Evolutionary conservation across 2,797 vertebrate species (phyloP).

Genomic region (Anabas testudineus): DNA sequence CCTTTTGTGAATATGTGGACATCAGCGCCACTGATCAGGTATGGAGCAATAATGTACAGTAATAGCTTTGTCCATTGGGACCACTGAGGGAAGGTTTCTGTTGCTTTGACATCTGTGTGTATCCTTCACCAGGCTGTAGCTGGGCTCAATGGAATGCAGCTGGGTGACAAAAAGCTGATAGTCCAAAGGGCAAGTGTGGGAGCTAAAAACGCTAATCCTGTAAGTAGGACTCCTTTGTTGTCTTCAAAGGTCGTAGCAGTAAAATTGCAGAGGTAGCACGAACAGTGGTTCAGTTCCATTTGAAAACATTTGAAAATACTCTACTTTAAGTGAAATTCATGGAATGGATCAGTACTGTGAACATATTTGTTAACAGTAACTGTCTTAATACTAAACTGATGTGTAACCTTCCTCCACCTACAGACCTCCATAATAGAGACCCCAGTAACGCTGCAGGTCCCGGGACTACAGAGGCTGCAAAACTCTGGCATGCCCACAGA

Average conservation of each 20-base stretch:
- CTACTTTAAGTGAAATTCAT: too few species aligned
- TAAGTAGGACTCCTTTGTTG: conserved; percentile 62
- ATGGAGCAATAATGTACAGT: neutral
- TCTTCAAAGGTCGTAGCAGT: neutral
- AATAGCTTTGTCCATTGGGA: too few species aligned
- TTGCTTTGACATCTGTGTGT: conserved; percentile 12
- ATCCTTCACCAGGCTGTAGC: conserved; percentile 77
- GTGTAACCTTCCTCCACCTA: neutral
- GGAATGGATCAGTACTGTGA: too few species aligned
- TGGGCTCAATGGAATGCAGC: conserved; percentile 87
- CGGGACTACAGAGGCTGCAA: conserved; percentile 82
- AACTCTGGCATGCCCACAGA: conserved; percentile 79
- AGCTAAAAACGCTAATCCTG: conserved; percentile 83
- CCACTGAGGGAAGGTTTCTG: neutral
- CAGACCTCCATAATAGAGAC: conserved; percentile 81
- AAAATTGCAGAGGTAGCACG: neutral
- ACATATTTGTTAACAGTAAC: neutral
- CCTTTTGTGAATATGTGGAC: conserved; percentile 87
- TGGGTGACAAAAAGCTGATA: conserved; percentile 87
- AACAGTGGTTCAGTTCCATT: neutral
- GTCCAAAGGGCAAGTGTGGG: conserved; percentile 86
- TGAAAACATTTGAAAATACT: too few species aligned
- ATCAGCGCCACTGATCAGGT: conserved; percentile 86
- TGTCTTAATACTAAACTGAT: neutral
- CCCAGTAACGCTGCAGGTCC: conserved; percentile 83